Base-by-base conservation (phyloP, 2,888 invertebrate genomes). In the Tryphoninae sp. region DNA sequence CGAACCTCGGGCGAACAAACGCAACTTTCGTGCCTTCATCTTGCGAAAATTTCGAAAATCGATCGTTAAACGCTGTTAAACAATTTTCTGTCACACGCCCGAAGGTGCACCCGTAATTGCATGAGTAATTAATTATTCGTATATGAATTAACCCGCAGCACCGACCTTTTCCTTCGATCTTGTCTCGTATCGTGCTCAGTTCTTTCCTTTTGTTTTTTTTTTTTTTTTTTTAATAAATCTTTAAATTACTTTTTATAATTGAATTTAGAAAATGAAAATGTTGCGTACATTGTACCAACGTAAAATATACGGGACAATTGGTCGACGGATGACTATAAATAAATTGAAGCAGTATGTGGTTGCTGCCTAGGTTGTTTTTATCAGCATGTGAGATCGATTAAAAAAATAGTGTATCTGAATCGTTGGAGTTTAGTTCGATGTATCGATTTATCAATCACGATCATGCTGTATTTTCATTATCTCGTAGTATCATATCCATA, bases 121-220 rank as follows among this genome's bases (percentile, higher is more conserved):
- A 75, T 75, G 74, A 7, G 65, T 58, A 67, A 64, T 67, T 58
- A 67, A 64, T 67, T 42, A 53, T 59, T 19, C 26, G 11, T 65
- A 22, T 45, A 33, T n/a, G n/a, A 74, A 26, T 55, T 74, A 74
- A 64, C 64, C 68, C 45, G 9, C n/a, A n/a, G 22, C 26, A 67
- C 58, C 45, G 53, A 55, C 55, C 42, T 19, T 55, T 55, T 42
- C 42, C 53, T 42, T 22, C 58, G n/a, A 58, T 69, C 19, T 55
- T 58, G 42, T 55, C 22, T 69, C 11, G 23, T 13, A 55, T 45
- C 45, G 45, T 45, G 45, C 13, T 45, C 13, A 45, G 6, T 33
- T 33, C 0, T 33, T 33, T 26, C 4, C 6, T 4, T 26, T 26
- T 26, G 0, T 26, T 33, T 6, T 33, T 33, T 6, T 6, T 33